phyloP scores from a whole-genome alignment of 1,140 invertebrate genomes.

The Drosophila nikananu region DNA sequence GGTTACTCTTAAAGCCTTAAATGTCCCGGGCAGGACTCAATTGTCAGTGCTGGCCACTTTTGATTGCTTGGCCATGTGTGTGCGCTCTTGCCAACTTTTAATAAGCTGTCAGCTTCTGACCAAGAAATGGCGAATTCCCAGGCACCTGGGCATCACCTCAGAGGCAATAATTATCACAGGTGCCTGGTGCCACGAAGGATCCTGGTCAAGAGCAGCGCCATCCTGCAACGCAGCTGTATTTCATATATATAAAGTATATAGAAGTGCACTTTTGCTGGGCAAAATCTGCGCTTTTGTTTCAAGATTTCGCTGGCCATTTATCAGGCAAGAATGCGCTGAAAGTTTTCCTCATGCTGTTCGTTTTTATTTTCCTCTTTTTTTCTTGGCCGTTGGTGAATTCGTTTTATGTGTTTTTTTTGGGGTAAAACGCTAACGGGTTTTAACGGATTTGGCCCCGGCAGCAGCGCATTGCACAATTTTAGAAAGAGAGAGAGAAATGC shows the following conservation, averaged over 20 bases:
- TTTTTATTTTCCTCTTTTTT: constrained; percentile 1
- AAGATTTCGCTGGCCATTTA: constrained; percentile 70
- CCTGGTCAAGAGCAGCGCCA: constrained; percentile 27
- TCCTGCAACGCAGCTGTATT: constrained; percentile 47
- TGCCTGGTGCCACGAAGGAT: background rate
- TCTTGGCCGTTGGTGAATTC: constrained; percentile 12
- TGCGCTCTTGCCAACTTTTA: constrained; percentile 50
- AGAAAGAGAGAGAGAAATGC: constrained; percentile 33
- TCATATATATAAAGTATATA: constrained; percentile 29
- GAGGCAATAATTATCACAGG: constrained; percentile 35
- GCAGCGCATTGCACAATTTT: constrained; percentile 68
- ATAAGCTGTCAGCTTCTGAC: constrained; percentile 46
- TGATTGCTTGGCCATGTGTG: constrained; percentile 45
- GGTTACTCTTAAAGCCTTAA: constrained; percentile 53
- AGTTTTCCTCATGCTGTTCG: constrained; percentile 47
- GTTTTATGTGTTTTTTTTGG: constrained; percentile 30
- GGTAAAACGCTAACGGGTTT: constrained; percentile 59
- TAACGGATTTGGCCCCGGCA: constrained; percentile 68
- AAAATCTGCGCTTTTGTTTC: constrained; percentile 66
- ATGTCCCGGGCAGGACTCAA: constrained; percentile 22
- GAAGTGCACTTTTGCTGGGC: constrained; percentile 9
- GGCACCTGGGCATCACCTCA: constrained; percentile 17
- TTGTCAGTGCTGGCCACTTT: constrained; percentile 53
- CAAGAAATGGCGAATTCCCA: constrained; percentile 20
- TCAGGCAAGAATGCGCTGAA: constrained; percentile 75